Conservation (phyloP, 1,140 invertebrate genomes). For the Caenorhabditis latens region DNA sequence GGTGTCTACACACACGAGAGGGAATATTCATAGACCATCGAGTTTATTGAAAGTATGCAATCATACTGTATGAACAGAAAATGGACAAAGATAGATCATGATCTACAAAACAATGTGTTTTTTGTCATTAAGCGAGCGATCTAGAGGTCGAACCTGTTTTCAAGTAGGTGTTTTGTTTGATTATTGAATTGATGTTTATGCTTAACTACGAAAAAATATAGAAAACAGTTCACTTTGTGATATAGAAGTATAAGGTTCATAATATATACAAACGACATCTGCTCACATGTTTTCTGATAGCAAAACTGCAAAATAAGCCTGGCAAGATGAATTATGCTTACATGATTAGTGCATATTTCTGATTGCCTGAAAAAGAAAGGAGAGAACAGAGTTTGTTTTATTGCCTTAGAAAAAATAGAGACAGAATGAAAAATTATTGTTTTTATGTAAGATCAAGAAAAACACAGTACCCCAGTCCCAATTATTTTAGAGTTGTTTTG, state of each 20-base stretch:
- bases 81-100: neutral
- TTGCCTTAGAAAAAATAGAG: no score
- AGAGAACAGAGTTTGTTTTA: no score
- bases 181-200: slow-evolving; percentile 27
- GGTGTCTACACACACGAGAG: neutral
- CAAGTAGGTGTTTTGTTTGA: neutral
- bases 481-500: no score
- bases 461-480: no score
- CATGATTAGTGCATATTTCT: no score
- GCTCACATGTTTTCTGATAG: no score
- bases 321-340: neutral
- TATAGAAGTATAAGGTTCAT: neutral
- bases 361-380: no score
- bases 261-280: neutral
- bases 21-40: neutral
- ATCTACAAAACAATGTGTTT: slow-evolving; percentile 1
- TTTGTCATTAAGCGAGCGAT: neutral
- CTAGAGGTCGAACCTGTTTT: slow-evolving; percentile 32
- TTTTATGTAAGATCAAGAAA: no score
- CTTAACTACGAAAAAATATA: neutral
- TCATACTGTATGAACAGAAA: no score
- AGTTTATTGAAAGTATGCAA: neutral
- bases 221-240: neutral
- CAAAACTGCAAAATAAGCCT: neutral
- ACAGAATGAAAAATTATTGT: no score